Base-by-base conservation (phyloP, 2,113 vertebrate species). In the Prolemur simus region DNA sequence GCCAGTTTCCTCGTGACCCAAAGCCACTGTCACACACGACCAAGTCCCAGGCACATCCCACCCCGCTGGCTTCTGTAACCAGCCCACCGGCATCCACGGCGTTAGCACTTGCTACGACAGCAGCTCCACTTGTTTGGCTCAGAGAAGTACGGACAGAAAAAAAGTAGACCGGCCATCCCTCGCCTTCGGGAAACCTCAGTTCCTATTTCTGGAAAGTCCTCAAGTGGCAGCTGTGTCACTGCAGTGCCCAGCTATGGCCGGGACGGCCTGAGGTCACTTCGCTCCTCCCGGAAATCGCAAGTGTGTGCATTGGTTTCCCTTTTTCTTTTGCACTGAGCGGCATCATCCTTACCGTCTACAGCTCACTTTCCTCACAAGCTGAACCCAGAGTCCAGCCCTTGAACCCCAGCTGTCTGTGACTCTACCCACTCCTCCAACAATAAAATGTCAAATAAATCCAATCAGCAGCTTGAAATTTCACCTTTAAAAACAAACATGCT, bases 11-110 rank as follows among this genome's bases (percentile, higher is more conserved):
- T n/a, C 23, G 21, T 60, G 23, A 60, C 58, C 58, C 58, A 60
- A 60, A 9, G 21, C 58, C 23, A 25, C 23, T 60, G 23, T 25
- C 58, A 60, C 58, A 25, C 58, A 9, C 9, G 8, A 60, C 58
- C 23, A 60, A 60, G 23, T 85, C 45, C 13, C 1, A 1, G 63
- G 49, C 5, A 21, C 10, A 11, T 12, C 8, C 20, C n/a, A 5
- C 10, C 1, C 7, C 18, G 5, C 45, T 3, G 2, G 23, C 34
- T 21, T n/a, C 83, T 10, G 12, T 47, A 4, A 4, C 42, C 2
- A 3, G 5, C 60, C 42, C 8, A 1, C 2, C 20, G 42, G 32
- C 5, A 0, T 6, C 7, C 5, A 0, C 3, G 1, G 5, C 39
- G 0, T 14, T 21, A 4, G 25, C 49, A 5, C 21, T 39, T 15